Conservation (phyloP, 2,113 vertebrate species). For the Sylvietta virens region DNA sequence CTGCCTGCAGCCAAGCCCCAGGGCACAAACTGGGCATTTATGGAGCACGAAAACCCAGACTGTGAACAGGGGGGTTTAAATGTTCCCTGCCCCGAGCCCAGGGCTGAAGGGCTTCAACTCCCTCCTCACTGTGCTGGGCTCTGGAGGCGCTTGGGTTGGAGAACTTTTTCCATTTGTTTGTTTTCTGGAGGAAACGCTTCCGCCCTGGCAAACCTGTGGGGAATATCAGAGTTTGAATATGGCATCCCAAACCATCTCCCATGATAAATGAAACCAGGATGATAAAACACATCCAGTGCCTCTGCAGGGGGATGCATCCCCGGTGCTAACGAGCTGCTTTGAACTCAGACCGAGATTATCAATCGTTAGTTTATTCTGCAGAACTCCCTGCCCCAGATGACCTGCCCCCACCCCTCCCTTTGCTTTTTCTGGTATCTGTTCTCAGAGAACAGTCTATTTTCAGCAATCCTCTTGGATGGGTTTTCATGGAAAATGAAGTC, state of each 20-base stretch:
- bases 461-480: conserved; percentile 33
- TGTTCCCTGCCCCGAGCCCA: not conserved
- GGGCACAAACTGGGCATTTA: not conserved
- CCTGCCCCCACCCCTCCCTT: not conserved
- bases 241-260: not conserved
- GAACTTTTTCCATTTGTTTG: not conserved
- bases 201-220: not conserved
- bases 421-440: conserved; percentile 36
- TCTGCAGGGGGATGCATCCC: not conserved
- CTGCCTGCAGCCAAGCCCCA: not conserved
- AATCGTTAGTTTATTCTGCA: not conserved
- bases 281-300: not conserved
- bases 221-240: not conserved
- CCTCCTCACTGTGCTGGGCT: not conserved
- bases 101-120: not conserved
- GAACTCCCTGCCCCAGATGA: not conserved
- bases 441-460: conserved; percentile 39
- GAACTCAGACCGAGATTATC: not conserved
- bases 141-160: not conserved
- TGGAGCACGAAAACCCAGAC: not conserved
- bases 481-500: conserved; percentile 46
- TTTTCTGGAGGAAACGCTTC: not conserved
- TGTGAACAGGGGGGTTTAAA: not conserved
- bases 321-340: not conserved
- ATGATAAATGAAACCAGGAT: not conserved